These are phyloP conservation scores for Dolichotis patagonum DNA, from an alignment of 2,113 vertebrate genomes.

Conservation along the genomic window DNA sequence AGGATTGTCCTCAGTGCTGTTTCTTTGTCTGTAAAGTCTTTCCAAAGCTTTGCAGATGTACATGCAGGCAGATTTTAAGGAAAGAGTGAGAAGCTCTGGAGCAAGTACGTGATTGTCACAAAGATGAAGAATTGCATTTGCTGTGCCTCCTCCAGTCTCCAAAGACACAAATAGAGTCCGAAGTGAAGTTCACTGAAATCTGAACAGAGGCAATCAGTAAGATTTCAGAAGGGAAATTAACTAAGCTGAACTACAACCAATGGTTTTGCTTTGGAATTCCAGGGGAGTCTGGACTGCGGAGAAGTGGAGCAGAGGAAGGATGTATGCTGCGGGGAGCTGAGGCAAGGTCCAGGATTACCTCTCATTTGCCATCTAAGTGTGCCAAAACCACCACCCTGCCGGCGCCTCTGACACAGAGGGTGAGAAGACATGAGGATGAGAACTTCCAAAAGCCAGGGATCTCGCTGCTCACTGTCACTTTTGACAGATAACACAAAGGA, in stretches of 20 bases:
- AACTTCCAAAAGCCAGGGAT: neutral
- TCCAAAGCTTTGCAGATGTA: neutral
- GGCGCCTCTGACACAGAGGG: neutral
- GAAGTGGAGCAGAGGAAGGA: constrained; percentile 80
- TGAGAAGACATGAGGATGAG: constrained; percentile 11
- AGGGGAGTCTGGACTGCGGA: constrained; percentile 71
- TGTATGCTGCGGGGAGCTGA: constrained; percentile 31
- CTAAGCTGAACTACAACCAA: constrained; percentile 83
- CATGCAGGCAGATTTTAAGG: neutral
- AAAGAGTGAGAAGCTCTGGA: neutral
- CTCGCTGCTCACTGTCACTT: constrained; percentile 62
- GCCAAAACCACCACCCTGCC: constrained; percentile 64
- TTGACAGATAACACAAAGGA: neutral
- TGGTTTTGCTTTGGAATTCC: constrained; percentile 79
- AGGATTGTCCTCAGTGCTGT: neutral
- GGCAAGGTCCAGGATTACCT: constrained; percentile 82
- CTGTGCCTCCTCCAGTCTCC: constrained; percentile 37
- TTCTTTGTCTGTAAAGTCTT: neutral
- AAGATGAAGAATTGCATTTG: neutral
- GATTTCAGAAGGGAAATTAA: constrained; percentile 82
- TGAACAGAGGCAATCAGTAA: constrained; percentile 77
- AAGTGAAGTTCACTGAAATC: constrained; percentile 31
- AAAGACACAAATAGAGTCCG: constrained; percentile 46
- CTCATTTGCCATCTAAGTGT: constrained; percentile 82
- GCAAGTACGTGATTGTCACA: neutral